Evolutionary conservation across 2,797 vertebrate species (phyloP).

Genomic region (Sebastes minor): DNA sequence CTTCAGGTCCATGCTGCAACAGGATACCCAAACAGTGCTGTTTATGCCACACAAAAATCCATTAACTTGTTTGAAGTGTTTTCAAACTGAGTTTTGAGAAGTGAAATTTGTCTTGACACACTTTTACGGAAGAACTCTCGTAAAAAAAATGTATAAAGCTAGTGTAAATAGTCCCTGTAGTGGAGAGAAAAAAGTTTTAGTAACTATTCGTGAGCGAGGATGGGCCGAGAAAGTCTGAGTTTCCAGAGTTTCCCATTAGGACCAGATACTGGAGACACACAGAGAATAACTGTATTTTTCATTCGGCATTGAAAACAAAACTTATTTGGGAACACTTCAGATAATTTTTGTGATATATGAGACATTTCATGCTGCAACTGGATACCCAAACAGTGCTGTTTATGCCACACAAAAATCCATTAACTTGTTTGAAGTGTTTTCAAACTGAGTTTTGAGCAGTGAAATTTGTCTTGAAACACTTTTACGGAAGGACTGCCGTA

Average conservation of each 20-base stretch:
- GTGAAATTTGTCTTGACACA: not conserved
- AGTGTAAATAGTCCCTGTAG: conserved; percentile 24
- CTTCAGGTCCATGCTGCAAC: not conserved
- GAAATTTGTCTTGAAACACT: not conserved
- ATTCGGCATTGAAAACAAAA: not conserved
- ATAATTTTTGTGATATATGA: not conserved
- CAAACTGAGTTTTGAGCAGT: not conserved
- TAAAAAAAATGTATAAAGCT: conserved; percentile 47
- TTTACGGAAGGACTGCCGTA: conserved; percentile 23
- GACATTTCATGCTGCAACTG: not conserved
- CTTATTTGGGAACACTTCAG: not conserved
- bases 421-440: not conserved
- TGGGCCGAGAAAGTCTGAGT: conserved; percentile 17
- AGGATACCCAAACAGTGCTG: not conserved
- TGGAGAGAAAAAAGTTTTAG: not conserved
- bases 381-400: not conserved
- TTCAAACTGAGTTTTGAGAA: not conserved
- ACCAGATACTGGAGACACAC: not conserved
- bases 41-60: not conserved
- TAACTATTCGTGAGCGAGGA: conserved; percentile 12
- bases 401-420: not conserved
- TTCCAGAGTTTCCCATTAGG: too few relatives aligned
- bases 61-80: not conserved
- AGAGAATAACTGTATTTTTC: not conserved
- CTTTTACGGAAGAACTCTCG: conserved; percentile 24